Conservation (phyloP, 2,113 vertebrate genomes). For the Brachypteracias leptosomus region DNA sequence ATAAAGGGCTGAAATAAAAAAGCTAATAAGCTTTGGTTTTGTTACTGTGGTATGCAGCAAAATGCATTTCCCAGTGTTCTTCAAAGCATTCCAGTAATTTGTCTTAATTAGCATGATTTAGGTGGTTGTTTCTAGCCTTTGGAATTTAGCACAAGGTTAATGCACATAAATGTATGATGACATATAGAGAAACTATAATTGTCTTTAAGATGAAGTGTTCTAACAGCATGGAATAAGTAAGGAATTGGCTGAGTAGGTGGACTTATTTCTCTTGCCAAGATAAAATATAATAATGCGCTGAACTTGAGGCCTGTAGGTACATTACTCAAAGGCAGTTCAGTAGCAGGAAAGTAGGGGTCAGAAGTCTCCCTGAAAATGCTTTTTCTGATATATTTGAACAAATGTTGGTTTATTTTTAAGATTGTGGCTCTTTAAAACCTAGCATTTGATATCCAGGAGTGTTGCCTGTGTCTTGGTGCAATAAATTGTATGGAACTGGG, state of each 20-base stretch:
- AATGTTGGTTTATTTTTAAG: background rate
- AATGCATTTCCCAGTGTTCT: background rate
- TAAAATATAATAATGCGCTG: background rate
- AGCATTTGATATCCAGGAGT: background rate
- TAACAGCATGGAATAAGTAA: background rate
- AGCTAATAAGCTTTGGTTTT: background rate
- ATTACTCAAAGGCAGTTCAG: background rate
- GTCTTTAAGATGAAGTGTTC: slow-evolving; percentile 29
- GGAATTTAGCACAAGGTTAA: slow-evolving; percentile 53
- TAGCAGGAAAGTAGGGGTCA: background rate
- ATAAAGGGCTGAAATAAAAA: slow-evolving; percentile 15
- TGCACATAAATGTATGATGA: slow-evolving; percentile 41
- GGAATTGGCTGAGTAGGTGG: slow-evolving; percentile 24
- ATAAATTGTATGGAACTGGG: background rate
- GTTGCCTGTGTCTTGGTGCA: background rate
- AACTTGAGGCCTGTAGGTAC: background rate
- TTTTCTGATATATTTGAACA: background rate
- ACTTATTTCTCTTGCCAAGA: background rate
- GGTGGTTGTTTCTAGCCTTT: slow-evolving; percentile 30
- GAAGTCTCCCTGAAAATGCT: background rate
- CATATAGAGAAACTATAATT: slow-evolving; percentile 10
- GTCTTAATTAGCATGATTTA: slow-evolving; percentile 62
- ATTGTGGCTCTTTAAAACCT: background rate
- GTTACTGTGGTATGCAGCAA: background rate
- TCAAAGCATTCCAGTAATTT: slow-evolving; percentile 23